A percentile compares a stretch with the other conserved stretches of the same genome.
Conservation (phyloP, 92 coral and sea anemone species). For the Muricea muricata region DNA sequence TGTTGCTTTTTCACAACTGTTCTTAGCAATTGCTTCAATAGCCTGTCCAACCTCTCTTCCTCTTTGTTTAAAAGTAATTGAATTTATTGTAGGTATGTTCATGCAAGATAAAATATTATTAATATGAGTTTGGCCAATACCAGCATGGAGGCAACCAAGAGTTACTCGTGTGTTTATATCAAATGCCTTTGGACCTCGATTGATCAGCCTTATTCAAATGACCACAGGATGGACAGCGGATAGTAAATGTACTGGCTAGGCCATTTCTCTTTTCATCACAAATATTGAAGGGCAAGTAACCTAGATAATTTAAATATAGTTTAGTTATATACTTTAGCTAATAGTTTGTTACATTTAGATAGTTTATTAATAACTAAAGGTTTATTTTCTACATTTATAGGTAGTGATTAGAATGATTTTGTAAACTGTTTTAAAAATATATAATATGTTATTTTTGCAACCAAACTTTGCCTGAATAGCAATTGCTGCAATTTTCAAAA, state of each 20-base stretch:
- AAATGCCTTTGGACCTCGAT: slow-evolving; percentile 64
- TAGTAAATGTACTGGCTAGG: slow-evolving; percentile 53
- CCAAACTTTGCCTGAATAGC: background rate
- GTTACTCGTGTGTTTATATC: slow-evolving; percentile 69
- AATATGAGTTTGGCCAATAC: slow-evolving; percentile 72
- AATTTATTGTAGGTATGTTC: slow-evolving; percentile 57
- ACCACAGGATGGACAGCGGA: slow-evolving; percentile 64
- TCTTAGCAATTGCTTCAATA: slow-evolving; percentile 48
- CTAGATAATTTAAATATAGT: slow-evolving; percentile 3
- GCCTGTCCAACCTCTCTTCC: slow-evolving; percentile 64
- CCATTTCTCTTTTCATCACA: slow-evolving; percentile 47
- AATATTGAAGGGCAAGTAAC: slow-evolving; percentile 2
- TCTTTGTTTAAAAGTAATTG: slow-evolving; percentile 56
- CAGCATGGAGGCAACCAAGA: slow-evolving; percentile 71
- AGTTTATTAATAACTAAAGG: too few species aligned
- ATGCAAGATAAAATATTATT: slow-evolving; percentile 57
- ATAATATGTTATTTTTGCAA: too few species aligned
- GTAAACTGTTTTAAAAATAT: too few species aligned
- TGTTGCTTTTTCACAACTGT: slow-evolving; percentile 47
- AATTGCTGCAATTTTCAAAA: background rate
- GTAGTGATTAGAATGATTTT: too few species aligned
- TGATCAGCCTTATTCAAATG: slow-evolving; percentile 38
- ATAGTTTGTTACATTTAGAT: too few species aligned
- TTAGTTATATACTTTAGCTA: background rate
- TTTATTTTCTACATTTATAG: too few species aligned